A percentile compares a stretch with the other conserved stretches of the same genome.
Evolutionary conservation across 2,888 invertebrate species (phyloP).

Genomic region (Lottia gigantea): DNA sequence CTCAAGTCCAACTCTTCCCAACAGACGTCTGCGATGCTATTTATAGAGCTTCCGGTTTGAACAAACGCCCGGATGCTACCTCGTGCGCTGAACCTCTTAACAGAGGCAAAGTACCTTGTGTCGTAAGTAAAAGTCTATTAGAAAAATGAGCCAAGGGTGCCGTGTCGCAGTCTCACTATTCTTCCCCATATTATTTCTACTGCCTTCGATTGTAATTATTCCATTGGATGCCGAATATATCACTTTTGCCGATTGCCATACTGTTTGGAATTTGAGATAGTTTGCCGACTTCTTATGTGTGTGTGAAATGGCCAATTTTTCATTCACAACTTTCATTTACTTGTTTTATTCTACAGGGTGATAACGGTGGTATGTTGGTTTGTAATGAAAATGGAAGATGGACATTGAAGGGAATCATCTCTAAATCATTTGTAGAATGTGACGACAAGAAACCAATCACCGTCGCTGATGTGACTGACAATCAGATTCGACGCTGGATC

Average conservation of each 20-base stretch:
- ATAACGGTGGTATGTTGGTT: constrained; percentile 14
- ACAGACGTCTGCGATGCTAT: neutral
- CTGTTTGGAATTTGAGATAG: no score
- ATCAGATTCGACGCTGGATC: neutral
- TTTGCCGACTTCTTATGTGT: no score
- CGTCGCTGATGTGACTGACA: neutral
- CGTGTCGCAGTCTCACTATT: no score
- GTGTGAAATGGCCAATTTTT: no score
- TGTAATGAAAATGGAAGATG: constrained; percentile 10
- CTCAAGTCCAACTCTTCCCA: neutral
- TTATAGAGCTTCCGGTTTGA: neutral
- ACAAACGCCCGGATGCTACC: neutral
- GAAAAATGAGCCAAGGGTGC: no score
- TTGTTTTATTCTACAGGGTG: constrained; percentile 3
- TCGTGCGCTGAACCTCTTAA: neutral
- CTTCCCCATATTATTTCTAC: no score
- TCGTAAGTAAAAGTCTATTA: neutral
- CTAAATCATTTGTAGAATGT: constrained; percentile 3
- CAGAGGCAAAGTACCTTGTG: neutral
- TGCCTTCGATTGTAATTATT: no score
- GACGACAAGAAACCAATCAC: neutral
- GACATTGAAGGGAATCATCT: neutral
- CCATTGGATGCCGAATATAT: no score
- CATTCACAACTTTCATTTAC: no score
- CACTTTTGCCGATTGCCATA: no score